phyloP scores from a whole-genome alignment of 2,888 invertebrate genomes.

The Melanargia galathea region DNA sequence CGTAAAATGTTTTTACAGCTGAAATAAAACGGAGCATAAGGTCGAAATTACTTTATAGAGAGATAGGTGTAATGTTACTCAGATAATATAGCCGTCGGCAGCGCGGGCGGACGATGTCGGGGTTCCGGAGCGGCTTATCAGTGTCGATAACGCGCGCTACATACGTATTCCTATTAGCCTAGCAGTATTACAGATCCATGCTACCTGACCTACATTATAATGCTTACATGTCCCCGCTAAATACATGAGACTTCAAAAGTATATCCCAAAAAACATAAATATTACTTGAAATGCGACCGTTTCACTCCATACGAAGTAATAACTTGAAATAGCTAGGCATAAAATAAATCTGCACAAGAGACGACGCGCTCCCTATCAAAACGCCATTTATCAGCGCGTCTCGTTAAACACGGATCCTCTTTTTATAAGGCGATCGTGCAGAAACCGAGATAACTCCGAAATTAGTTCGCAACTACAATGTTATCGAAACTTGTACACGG shows the following conservation, averaged over 20 bases:
- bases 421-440: constrained; percentile 72
- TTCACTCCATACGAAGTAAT: constrained; percentile 20
- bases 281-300: constrained; percentile 21
- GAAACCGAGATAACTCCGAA: constrained; percentile 74
- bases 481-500: constrained; percentile 80
- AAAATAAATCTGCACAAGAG: constrained; percentile 35
- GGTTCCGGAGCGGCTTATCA: constrained; percentile 65
- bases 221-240: constrained; percentile 13
- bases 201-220: constrained; percentile 30
- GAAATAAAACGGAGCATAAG: constrained; percentile 50
- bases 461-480: constrained; percentile 79
- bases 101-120: constrained; percentile 50
- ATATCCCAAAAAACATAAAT: constrained; percentile 4
- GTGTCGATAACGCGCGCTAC: constrained; percentile 63
- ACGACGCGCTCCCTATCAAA: constrained; percentile 47
- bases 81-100: constrained; percentile 58
- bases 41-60: constrained; percentile 53
- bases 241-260: constrained; percentile 6
- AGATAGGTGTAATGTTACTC: constrained; percentile 49
- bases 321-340: constrained; percentile 32
- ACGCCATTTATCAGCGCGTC: constrained; percentile 55
- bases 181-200: constrained; percentile 28
- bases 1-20: constrained; percentile 20
- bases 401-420: constrained; percentile 64
- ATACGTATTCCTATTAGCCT: constrained; percentile 28